Base-by-base conservation (phyloP, 2,797 vertebrate genomes). In the Benthosema pterotum region DNA sequence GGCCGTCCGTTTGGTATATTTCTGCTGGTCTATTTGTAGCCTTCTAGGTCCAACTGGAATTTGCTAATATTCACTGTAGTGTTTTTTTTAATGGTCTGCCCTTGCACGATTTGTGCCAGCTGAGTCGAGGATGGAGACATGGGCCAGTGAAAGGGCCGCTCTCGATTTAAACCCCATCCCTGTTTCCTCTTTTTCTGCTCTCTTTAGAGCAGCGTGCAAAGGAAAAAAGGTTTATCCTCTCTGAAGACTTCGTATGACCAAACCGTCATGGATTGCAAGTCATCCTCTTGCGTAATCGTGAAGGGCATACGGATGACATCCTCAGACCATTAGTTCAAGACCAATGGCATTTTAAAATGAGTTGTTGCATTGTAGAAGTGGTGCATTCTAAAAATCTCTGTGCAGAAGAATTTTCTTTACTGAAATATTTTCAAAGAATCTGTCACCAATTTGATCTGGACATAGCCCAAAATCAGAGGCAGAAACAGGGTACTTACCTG, bases 161-260 rank as follows among this genome's bases (percentile, higher is more conserved):
- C 65, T 61, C 66, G 11, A 85, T 89, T 86, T 91, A 88, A 91
- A 87, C 65, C 76, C 76, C 62, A 63, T 47, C 43, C 42, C 19
- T 43, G 67, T 86, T 91, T 91, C 89, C 90, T 90, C 88, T 91
- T 91, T 38, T 92, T 86, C 11, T 11, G 0, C 15, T 38, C 32
- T 64, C 52, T 22, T n/a, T 55, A 60, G 80, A 73, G 71, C 65
- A 5, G 86, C 69, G 86, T 67, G 89, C 85, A 91, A 85, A 88
- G 56, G 83, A 79, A 87, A 89, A 87, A 89, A 80, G 67, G 45
- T 69, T 63, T 70, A 8, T 32, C 22, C 62, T 63, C n/a, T 3
- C 8, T 49, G n/a, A n/a, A 67, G 32, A 38, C 32, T 9, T 38
- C 61, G 22, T 11, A 0, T 53, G 55, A 57, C 65, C 17, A 48